Evolutionary conservation across 2,113 vertebrate species (phyloP), one percentile per base, ranked within the genome.

Genomic region (Erythrocercus mccallii): DNA sequence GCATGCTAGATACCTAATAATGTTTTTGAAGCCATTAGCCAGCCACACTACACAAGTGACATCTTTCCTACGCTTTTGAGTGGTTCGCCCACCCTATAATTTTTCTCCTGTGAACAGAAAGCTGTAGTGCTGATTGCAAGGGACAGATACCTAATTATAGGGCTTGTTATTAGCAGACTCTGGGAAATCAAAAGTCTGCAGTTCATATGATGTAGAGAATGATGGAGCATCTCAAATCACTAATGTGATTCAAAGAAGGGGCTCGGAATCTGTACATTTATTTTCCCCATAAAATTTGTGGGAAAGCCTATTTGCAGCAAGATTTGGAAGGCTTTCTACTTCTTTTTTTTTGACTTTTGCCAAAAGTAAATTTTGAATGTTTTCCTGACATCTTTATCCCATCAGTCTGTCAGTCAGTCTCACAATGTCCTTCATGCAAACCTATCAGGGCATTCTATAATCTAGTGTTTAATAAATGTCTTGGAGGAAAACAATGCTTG

Each of bases 151-250:
- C 19, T 94, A 95, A 97, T 94, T 94, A 73, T 40, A 94, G 61
- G 81, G 69, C 72, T 94, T 58, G 70, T 84, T 94, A 81, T 96
- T 93, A 96, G 85, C 19, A 35, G 87, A 86, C 70, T 15, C 21
- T 92, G 47, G 80, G 71, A 96, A 96, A 81, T 61, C 95, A 96
- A 91, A 96, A 72, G 82, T 74, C 93, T 86, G 82, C 78, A 79
- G 73, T 77, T 95, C 51, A 5, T 51, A 44, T 54, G 88, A 69
- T 78, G n/a, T 20, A 86, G 74, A 81, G 91, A 82, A 95, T 56
- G 94, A 96, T n/a, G 70, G 94, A 86, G 56, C 73, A 93, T 61
- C 84, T 88, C 47, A 66, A 95, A 93, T 92, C 5, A 7, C 61
- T 86, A 74, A 96, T 88, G 81, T 95, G 91, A 97, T 74, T 95